These are phyloP conservation scores for Spicauda simplicius DNA, from an alignment of 2,888 invertebrate species.

Conservation along the genomic window DNA sequence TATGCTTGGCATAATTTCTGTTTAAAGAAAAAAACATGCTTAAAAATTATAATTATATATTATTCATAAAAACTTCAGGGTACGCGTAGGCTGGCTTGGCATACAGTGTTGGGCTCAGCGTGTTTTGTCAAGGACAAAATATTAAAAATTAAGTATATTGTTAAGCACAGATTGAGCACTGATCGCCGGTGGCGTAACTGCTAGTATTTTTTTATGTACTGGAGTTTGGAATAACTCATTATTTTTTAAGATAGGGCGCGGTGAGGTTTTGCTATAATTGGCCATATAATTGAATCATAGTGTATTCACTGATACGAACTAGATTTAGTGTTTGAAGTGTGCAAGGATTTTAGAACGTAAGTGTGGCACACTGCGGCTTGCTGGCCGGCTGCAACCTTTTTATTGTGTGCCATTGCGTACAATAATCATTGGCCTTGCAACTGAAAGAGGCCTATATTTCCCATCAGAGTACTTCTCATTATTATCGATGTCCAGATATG, in stretches of 20 bases:
- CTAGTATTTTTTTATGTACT: not conserved
- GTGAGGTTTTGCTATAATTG: too few species aligned
- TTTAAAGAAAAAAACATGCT: constrained; percentile 5
- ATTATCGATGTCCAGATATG: too few species aligned
- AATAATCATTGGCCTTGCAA: too few species aligned
- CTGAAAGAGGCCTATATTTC: too few species aligned
- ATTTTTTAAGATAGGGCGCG: too few species aligned
- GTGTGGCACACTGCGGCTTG: too few species aligned
- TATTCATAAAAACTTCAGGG: constrained; percentile 28
- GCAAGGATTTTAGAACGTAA: too few species aligned
- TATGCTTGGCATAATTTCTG: not conserved
- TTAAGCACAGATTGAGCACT: not conserved
- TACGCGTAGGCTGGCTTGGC: constrained; percentile 25
- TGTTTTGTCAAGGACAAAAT: not conserved
- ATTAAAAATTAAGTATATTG: not conserved
- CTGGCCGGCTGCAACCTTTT: too few species aligned
- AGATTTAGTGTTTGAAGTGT: too few species aligned
- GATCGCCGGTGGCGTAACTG: not conserved
- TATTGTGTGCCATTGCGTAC: too few species aligned
- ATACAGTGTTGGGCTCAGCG: not conserved
- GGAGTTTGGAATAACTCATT: not conserved
- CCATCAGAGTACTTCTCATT: too few species aligned
- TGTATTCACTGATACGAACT: too few species aligned
- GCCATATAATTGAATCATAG: not conserved
- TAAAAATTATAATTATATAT: constrained; percentile 2